Evolutionary conservation across 2,113 vertebrate species (phyloP).

Genomic region (Gavialis gangeticus): DNA sequence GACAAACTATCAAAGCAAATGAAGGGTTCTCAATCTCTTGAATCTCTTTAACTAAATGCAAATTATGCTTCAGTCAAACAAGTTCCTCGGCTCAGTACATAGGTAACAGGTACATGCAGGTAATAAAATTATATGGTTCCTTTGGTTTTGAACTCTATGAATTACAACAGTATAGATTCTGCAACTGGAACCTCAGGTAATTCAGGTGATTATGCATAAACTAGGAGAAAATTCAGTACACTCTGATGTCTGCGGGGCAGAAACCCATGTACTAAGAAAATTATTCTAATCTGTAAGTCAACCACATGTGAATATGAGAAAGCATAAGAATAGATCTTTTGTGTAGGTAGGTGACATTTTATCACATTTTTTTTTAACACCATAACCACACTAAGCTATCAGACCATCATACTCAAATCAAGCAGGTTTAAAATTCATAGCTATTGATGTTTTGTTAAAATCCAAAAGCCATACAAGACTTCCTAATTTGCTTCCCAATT

Average conservation of each 20-base stretch:
- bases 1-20: background rate
- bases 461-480: background rate
- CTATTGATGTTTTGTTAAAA: background rate
- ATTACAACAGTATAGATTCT: background rate
- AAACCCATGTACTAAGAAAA: background rate
- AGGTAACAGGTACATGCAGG: background rate
- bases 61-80: background rate
- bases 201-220: background rate
- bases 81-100: background rate
- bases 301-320: background rate
- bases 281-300: background rate
- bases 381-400: background rate
- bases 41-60: no score
- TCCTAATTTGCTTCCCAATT: background rate
- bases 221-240: background rate
- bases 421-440: background rate
- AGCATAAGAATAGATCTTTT: background rate
- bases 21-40: background rate
- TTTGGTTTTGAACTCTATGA: background rate
- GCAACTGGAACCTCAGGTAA: background rate
- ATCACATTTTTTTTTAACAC: background rate
- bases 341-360: background rate
- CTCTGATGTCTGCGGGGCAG: background rate
- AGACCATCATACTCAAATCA: background rate
- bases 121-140: background rate